These are phyloP conservation scores for Artibeus jamaicensis DNA, from an alignment of 2,797 vertebrate genomes.

Conservation along the genomic window DNA sequence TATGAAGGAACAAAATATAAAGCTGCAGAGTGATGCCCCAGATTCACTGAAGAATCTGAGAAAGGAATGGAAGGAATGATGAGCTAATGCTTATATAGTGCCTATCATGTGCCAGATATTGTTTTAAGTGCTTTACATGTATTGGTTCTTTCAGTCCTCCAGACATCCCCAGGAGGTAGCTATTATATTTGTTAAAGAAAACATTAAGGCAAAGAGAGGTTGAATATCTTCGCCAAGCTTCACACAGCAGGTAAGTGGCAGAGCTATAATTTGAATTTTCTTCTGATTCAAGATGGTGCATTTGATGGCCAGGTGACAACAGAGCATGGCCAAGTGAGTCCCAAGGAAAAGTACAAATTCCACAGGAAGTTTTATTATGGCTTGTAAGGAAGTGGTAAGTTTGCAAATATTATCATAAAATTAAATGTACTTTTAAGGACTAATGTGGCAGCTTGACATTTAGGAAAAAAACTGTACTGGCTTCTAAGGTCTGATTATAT, in stretches of 20 bases:
- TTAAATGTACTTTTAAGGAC: conserved; percentile 38
- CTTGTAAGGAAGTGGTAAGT: not conserved
- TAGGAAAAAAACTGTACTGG: not conserved
- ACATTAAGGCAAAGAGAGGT: not conserved
- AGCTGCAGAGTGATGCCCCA: not conserved
- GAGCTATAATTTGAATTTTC: conserved; percentile 17
- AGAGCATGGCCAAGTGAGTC: not conserved
- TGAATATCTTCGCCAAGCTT: not conserved
- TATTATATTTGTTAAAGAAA: not conserved
- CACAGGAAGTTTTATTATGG: not conserved
- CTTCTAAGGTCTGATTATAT: conserved; percentile 6
- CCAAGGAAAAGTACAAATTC: not conserved
- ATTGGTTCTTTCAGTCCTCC: not conserved
- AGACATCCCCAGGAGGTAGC: not conserved
- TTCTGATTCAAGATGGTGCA: not conserved
- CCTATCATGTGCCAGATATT: not conserved
- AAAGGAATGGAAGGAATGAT: not conserved
- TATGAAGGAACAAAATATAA: conserved; percentile 3
- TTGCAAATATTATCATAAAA: not conserved
- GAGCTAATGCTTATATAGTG: not conserved
- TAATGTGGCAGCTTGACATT: not conserved
- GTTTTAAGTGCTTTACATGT: not conserved
- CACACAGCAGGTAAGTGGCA: not conserved
- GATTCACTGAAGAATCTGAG: not conserved
- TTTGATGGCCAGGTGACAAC: not conserved